phyloP scores from a whole-genome alignment of 1,140 invertebrate genomes.

The Drosophila sulfurigaster region DNA sequence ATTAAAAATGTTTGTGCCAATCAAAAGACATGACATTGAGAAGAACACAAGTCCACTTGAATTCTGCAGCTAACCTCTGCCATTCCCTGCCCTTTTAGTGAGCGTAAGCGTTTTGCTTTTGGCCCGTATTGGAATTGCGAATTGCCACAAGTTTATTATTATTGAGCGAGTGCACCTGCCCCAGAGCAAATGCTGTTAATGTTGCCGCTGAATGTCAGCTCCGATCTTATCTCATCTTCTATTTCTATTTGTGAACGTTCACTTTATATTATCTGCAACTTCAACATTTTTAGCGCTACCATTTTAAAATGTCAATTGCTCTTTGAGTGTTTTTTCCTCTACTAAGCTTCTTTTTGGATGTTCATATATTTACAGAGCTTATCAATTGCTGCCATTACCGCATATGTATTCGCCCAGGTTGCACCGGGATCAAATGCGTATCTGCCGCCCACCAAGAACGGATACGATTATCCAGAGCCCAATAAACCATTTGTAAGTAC shows the following conservation, averaged over 20 bases:
- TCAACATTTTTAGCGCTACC: conserved; percentile 57
- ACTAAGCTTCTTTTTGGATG: conserved; percentile 4
- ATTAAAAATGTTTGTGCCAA: conserved; percentile 64
- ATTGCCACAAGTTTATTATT: conserved; percentile 39
- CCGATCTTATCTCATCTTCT: conserved; percentile 73
- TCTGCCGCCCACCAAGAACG: conserved; percentile 86
- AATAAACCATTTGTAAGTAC: conserved; percentile 76
- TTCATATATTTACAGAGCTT: conserved; percentile 67
- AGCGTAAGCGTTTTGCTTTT: conserved; percentile 36
- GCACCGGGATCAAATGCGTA: conserved; percentile 87
- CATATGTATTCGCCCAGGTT: conserved; percentile 76
- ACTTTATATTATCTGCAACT: conserved; percentile 52
- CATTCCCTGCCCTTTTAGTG: conserved; percentile 72
- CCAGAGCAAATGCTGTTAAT: conserved; percentile 66
- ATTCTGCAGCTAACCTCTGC: conserved; percentile 60
- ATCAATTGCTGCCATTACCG: conserved; percentile 74
- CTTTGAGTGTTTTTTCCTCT: conserved; percentile 14
- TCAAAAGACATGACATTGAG: conserved; percentile 20
- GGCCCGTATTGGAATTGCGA: conserved; percentile 67
- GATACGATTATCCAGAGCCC: conserved; percentile 83
- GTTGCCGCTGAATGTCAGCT: conserved; percentile 71
- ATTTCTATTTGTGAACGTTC: conserved; percentile 73
- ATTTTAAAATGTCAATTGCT: conserved; percentile 36
- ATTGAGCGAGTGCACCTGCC: conserved; percentile 41
- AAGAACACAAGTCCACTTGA: conserved; percentile 5